Evolutionary conservation across 2,888 invertebrate species (phyloP), one percentile per base, ranked within the genome.

Genomic region (Drosophila peninsularis): DNA sequence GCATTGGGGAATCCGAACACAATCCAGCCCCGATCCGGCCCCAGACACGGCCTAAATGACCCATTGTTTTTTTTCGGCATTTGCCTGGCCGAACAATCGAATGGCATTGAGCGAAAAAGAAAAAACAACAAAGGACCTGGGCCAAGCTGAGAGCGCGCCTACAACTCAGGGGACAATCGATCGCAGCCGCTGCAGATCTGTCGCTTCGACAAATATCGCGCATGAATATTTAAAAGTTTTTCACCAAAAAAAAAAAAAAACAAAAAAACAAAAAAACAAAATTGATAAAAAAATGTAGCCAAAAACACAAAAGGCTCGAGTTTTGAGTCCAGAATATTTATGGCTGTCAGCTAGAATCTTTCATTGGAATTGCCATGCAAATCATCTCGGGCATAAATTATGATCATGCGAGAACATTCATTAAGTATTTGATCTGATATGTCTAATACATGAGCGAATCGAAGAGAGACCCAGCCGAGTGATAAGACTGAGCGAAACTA

Each of bases 171-270:
- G 52, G 79, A 75, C 75, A 83, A 83, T 83, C 84, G 83, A 89
- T 83, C 89, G 88, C 63, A 62, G 58, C 63, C 52, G 54, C 68
- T 70, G 72, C 72, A 80, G 78, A 80, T 78, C 78, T 78, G 89
- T 89, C 89, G 89, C 88, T 87, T 81, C 85, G 83, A 84, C 83
- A 84, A 84, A 84, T 84, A 89, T 84, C 88, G 63, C 66, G 64
- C 78, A 84, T 89, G 89, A 89, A 87, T 84, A 84, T 84, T 89
- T 89, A 89, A 84, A 83, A 78, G 55, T 71, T 66, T 57, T 61
- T 62, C 41, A 34, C 61, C 42, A 27, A 61, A 53, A 62, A 32
- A 13, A n/a, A 32, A 50, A 14, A 19, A 7, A 7, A 17, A 32
- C 10, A 17, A 32, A 52, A 14, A 19, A 9, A 6, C 11, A 39